Percentiles rank a stretch among this genome's conserved stretches.
Evolutionary conservation across 1,140 invertebrate species (phyloP).

Genomic region (Drosophila kikkawai): DNA sequence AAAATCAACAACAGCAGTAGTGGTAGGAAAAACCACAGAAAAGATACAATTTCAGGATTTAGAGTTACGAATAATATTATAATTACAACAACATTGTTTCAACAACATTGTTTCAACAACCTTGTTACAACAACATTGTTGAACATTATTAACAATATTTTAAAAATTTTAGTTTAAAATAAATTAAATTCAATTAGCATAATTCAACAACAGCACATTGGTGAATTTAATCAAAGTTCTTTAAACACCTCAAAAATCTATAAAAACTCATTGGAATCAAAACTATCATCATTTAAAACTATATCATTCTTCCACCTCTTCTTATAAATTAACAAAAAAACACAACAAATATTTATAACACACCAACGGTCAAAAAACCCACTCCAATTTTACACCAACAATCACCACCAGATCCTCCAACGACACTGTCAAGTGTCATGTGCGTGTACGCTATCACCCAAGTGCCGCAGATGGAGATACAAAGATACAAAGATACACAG

Average conservation of each 20-base stretch:
- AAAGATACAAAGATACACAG: conserved; percentile 33
- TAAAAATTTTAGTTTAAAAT: too few relatives aligned
- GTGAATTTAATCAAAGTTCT: too few relatives aligned
- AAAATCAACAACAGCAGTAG: background rate
- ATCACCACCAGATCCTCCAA: conserved; percentile 38
- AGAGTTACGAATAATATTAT: background rate
- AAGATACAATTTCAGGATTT: background rate
- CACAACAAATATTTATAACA: background rate
- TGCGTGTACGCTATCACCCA: conserved; percentile 70
- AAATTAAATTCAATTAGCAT: too few relatives aligned
- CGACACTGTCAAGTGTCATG: conserved; percentile 64
- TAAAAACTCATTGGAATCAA: rapidly evolving
- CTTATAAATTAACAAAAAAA: too few relatives aligned
- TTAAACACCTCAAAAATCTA: background rate
- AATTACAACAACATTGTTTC: background rate
- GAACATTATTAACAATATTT: background rate
- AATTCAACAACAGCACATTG: background rate
- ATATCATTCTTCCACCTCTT: too few relatives aligned
- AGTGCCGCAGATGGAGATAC: conserved; percentile 57
- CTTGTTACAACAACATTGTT: background rate
- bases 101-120: background rate
- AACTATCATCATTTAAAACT: background rate
- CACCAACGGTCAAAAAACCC: conserved; percentile 4
- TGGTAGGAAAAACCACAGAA: background rate
- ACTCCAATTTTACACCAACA: conserved; percentile 23